phyloP scores from a whole-genome alignment of 2,113 vertebrate species.

The Micromys minutus region DNA sequence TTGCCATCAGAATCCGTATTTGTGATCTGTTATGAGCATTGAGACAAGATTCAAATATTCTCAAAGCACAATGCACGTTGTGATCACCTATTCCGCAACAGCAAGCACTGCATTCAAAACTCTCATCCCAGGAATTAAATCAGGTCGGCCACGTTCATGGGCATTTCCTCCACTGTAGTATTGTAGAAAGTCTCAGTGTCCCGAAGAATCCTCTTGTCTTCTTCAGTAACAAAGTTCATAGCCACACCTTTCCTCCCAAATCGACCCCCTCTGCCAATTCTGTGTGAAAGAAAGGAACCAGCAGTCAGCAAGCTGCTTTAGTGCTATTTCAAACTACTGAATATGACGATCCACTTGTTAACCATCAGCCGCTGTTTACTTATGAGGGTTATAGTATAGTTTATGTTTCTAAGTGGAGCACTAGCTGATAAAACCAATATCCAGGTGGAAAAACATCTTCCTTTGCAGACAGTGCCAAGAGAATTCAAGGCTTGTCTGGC shows the following conservation, averaged over 20 bases:
- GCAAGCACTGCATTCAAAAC: conserved; percentile 92
- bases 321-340: background rate
- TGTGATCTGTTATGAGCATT: conserved; percentile 96
- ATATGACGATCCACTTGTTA: conserved; percentile 74
- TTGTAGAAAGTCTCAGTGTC: conserved; percentile 99
- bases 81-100: conserved; percentile 93
- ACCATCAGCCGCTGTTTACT: conserved; percentile 79
- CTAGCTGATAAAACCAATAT: conserved; percentile 69
- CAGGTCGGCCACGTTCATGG: conserved; percentile 99
- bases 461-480: conserved; percentile 80
- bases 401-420: conserved; percentile 68
- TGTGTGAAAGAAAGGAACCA: conserved; percentile 77
- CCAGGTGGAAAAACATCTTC: conserved; percentile 73
- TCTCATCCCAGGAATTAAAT: conserved; percentile 93
- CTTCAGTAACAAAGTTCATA: conserved; percentile 99
- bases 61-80: conserved; percentile 95
- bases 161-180: conserved; percentile 99
- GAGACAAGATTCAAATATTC: conserved; percentile 92
- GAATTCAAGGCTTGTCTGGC: conserved; percentile 72
- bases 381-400: conserved; percentile 78
- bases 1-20: conserved; percentile 93
- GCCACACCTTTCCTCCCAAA: conserved; percentile 99
- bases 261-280: conserved; percentile 98
- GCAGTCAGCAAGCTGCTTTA: conserved; percentile 53
- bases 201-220: conserved; percentile 98